Percentiles rank a stretch among this genome's conserved stretches.
Conservation (phyloP, 2,888 invertebrate genomes). For the Bembecia ichneumoniformis region DNA sequence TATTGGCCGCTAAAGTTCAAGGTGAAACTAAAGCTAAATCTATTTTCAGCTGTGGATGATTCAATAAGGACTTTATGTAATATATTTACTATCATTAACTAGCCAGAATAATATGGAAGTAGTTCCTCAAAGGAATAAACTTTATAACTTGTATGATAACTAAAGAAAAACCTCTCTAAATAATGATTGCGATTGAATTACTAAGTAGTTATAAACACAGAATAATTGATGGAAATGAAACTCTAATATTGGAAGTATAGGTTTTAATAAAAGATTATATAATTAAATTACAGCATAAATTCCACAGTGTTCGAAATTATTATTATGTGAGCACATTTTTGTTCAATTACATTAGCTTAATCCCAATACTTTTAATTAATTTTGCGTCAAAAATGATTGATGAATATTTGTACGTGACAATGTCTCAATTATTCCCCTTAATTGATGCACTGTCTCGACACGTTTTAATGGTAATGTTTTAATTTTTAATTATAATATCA, state of each 20-base stretch:
- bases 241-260: slow-evolving; percentile 61
- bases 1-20: too few relatives aligned
- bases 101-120: too few relatives aligned
- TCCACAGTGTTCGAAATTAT: slow-evolving; percentile 63
- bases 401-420: neutral
- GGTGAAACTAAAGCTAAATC: too few relatives aligned
- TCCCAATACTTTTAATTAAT: slow-evolving; percentile 1
- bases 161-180: too few relatives aligned
- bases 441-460: slow-evolving; percentile 53
- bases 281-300: slow-evolving; percentile 65
- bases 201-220: too few relatives aligned
- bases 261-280: slow-evolving; percentile 71
- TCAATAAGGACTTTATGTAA: too few relatives aligned
- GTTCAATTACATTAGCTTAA: neutral
- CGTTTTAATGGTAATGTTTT: slow-evolving; percentile 17
- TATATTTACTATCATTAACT: too few relatives aligned
- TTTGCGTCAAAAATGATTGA: neutral
- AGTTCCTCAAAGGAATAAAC: too few relatives aligned
- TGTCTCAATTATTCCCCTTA: slow-evolving; percentile 69
- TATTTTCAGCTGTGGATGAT: too few relatives aligned
- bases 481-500: slow-evolving; percentile 1
- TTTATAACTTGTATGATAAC: too few relatives aligned
- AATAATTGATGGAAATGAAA: slow-evolving; percentile 31
- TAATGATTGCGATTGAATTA: too few relatives aligned
- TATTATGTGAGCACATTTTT: slow-evolving; percentile 58